Base-by-base conservation (phyloP, 35 echinoderm and acorn worm genomes). In the Lytechinus variegatus region DNA sequence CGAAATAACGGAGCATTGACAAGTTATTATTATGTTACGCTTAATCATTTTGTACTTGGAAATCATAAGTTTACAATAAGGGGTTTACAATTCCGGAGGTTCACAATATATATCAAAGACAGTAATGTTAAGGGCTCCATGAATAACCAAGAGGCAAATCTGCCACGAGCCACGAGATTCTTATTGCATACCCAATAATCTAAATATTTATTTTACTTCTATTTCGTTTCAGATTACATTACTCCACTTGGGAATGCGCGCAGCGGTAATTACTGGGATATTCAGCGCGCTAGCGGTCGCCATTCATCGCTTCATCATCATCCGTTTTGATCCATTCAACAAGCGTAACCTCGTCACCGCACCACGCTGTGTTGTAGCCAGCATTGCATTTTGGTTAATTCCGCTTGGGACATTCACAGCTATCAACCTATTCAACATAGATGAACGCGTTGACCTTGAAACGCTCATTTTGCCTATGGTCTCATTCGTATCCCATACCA, bases 331-430 rank as follows among this genome's bases (percentile, higher is more conserved):
- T 27, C 92, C 92, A 55, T 93, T 55, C 55, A 57, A 57, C 54
- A 93, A 27, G n/a, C 92, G 92, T 55, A 54, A 57, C 28, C 92
- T 93, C 9, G 92, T 55, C 53, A 93, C 92, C n/a, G 92, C 92
- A 27, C 92, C 92, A 56, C 92, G 92, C 8, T 93, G 92, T 24
- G 9, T 93, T 16, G 92, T 10, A 3, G 54, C 28, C 6, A 56
- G 92, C 28, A 44, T 93, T 3, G 12, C 57, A 11, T 19, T 93
- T 27, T 93, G 92, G 92, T 4, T 57, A 5, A 5, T 54, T 27
- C 29, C 52, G 0, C 5, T 54, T 16, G 92, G 12, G 13, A 28
- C 54, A 24, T 93, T 54, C 10, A 57, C 57, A 10, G 16, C 27
- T 27, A 93, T 93, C 12, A 4, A 57, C 4, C 10, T 24, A 16